Evolutionary conservation across 1,140 invertebrate genomes (phyloP), one percentile per base, ranked within the genome.

Genomic region (Doryteuthis pealeii): DNA sequence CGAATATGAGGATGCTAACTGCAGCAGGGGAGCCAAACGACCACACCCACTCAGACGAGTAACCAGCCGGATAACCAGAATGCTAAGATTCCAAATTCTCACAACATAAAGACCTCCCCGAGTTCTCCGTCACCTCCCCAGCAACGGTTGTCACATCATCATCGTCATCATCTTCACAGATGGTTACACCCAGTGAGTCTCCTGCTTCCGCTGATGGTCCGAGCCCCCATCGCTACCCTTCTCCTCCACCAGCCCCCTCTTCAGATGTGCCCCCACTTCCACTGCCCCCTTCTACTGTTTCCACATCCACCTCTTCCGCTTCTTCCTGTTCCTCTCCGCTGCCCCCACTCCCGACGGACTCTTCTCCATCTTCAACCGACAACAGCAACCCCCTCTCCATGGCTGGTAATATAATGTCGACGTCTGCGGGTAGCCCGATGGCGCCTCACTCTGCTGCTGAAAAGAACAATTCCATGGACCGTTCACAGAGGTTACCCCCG

Each of bases 401-500:
- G 10, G 35, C 35, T 10, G 35, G 35, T 10, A 40, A 40, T 40
- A 40, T 40, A 40, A 40, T 40, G 35, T 40, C 35, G 10, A 40
- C 35, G 35, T 40, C 35, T 40, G 10, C 35, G 10, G 35, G 35
- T 10, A 40, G 35, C 35, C 35, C 35, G 10, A 40, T 10, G 10
- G 35, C 35, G 8, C 33, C 69, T 28, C 71, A 76, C 10, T 40
- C 35, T 35, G 31, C n/a, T 40, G 26, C 31, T 72, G 73, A 72
- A 65, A 54, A 69, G 18, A 28, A 30, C 6, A 69, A 72, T 66
- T 32, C 68, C 28, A 26, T 74, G 26, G 40, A 28, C 15, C 43
- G 33, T 45, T 54, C 75, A 33, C 70, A 68, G 28, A 73, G 80
- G 74, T 87, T 99, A 62, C 96, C 35, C 96, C 91, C 94, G 0